A percentile compares a stretch with the other conserved stretches of the same genome.
Conservation (phyloP, 2,888 invertebrate species). For the Oithona nana region DNA sequence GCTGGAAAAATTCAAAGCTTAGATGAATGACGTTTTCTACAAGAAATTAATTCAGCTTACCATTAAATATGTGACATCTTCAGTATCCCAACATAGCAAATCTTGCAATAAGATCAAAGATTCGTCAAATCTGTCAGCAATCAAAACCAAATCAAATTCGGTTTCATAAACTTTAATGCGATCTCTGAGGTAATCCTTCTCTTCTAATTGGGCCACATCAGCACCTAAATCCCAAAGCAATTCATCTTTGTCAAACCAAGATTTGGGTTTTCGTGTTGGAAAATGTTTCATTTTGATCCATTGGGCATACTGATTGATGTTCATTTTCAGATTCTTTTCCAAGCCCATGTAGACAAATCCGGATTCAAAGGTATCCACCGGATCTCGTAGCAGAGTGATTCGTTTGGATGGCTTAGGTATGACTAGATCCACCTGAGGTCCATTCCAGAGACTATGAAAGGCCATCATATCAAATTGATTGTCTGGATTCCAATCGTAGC, state of each 20-base stretch:
- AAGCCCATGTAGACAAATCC: slow-evolving; percentile 23
- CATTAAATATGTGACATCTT: slow-evolving; percentile 24
- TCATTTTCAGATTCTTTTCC: slow-evolving; percentile 21
- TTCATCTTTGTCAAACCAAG: slow-evolving; percentile 24
- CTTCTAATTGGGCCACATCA: slow-evolving; percentile 20
- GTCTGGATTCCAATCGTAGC: slow-evolving; percentile 18
- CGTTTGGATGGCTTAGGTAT: slow-evolving; percentile 22
- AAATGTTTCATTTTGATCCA: not conserved
- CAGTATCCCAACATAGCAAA: slow-evolving; percentile 24
- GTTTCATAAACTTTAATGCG: slow-evolving; percentile 23
- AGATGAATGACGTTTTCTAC: too few species aligned
- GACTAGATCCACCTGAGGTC: slow-evolving; percentile 20
- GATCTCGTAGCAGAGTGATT: slow-evolving; percentile 23
- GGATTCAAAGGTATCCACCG: slow-evolving; percentile 24
- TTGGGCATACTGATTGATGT: not conserved
- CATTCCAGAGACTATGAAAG: slow-evolving; percentile 23
- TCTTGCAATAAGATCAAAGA: slow-evolving; percentile 24
- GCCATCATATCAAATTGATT: slow-evolving; percentile 22
- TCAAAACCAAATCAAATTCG: slow-evolving; percentile 25
- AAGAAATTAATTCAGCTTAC: slow-evolving; percentile 20
- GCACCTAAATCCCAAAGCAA: slow-evolving; percentile 25
- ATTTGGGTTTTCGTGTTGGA: slow-evolving; percentile 18
- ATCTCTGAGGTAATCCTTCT: slow-evolving; percentile 20
- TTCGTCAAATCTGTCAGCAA: slow-evolving; percentile 25
- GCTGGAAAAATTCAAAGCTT: not conserved